phyloP scores from a whole-genome alignment of 2,888 invertebrate species.

The Pasiphila rectangulata region DNA sequence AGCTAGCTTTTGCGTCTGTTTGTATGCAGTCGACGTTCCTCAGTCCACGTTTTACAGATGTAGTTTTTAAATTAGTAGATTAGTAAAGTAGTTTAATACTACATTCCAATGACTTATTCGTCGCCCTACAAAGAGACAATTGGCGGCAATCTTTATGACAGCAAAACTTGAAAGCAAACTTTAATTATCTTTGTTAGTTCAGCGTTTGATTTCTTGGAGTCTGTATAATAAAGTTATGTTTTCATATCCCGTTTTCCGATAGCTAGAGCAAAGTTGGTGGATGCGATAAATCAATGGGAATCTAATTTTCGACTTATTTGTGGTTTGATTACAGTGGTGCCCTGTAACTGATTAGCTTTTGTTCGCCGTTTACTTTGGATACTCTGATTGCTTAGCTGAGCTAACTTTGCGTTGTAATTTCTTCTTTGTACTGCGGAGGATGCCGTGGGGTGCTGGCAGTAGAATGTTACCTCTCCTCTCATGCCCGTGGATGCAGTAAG shows the following conservation, averaged over 20 bases:
- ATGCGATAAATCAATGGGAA: constrained; percentile 26
- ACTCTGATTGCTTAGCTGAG: background rate
- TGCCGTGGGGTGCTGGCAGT: too few species aligned
- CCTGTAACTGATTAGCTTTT: constrained; percentile 16
- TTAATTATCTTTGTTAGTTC: constrained; percentile 40
- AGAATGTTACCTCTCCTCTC: too few species aligned
- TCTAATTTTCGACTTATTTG: constrained; percentile 25
- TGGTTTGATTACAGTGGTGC: constrained; percentile 14
- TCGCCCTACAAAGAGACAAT: too few species aligned
- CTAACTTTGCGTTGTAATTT: background rate
- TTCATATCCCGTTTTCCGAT: constrained; percentile 22
- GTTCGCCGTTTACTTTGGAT: background rate
- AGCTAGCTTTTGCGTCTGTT: too few species aligned
- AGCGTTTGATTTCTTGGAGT: constrained; percentile 30
- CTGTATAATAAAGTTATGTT: constrained; percentile 24
- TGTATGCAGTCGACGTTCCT: too few species aligned
- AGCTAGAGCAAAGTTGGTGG: constrained; percentile 18
- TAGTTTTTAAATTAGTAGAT: too few species aligned
- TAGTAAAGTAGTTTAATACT: too few species aligned
- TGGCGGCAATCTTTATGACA: too few species aligned
- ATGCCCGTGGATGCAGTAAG: too few species aligned
- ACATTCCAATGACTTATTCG: too few species aligned
- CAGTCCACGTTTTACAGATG: too few species aligned
- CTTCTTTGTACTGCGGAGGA: background rate
- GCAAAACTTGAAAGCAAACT: background rate